A percentile compares a stretch with the other conserved stretches of the same genome.
Conservation (phyloP, 2,888 invertebrate species). For the Sisyra nigra region DNA sequence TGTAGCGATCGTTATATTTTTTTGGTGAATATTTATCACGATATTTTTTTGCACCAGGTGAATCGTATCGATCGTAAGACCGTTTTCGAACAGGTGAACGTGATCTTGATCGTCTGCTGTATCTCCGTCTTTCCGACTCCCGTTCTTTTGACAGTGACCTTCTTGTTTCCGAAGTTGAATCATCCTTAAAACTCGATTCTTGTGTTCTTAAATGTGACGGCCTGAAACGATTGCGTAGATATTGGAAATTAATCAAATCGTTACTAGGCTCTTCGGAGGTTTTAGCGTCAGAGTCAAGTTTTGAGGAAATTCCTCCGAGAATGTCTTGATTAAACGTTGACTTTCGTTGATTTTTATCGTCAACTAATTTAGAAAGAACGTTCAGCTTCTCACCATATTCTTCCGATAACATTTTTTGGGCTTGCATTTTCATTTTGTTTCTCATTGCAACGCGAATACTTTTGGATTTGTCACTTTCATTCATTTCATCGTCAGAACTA, state of each 20-base stretch:
- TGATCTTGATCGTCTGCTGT: too few relatives aligned
- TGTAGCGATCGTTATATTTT: neutral
- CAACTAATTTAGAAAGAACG: constrained; percentile 28
- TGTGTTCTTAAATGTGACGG: constrained; percentile 1
- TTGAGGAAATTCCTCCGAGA: too few relatives aligned
- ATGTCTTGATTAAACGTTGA: constrained; percentile 2
- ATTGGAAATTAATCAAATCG: too few relatives aligned
- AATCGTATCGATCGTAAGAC: constrained; percentile 17
- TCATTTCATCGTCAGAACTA: constrained; percentile 23
- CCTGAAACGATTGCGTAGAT: too few relatives aligned
- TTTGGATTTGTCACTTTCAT: constrained; percentile 31
- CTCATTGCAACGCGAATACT: constrained; percentile 51
- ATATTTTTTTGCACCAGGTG: constrained; percentile 21
- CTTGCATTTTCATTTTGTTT: constrained; percentile 34
- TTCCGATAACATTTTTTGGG: constrained; percentile 29
- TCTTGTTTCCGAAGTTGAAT: neutral
- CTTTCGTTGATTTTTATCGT: constrained; percentile 29
- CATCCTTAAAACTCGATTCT: neutral
- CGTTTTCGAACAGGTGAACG: neutral
- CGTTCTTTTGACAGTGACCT: neutral
- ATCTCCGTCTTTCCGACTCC: neutral
- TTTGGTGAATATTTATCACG: constrained; percentile 15
- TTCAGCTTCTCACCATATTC: constrained; percentile 27
- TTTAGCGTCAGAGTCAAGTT: too few relatives aligned
- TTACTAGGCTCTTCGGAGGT: too few relatives aligned